phyloP scores from a whole-genome alignment of 2,797 vertebrate genomes.

The Alexandromys oeconomus region DNA sequence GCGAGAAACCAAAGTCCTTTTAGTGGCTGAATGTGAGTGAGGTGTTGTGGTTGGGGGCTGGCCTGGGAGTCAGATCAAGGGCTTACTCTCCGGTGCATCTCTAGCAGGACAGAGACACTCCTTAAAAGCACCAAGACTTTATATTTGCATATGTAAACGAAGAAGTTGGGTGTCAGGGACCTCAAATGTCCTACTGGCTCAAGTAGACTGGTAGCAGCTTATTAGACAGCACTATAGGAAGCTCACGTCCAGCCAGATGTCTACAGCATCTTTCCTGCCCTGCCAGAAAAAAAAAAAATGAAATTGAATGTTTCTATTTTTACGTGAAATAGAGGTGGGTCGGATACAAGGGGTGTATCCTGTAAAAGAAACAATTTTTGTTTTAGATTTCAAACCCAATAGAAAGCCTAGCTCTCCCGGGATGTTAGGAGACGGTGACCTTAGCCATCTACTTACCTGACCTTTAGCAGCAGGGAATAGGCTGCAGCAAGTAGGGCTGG shows the following conservation, averaged over 20 bases:
- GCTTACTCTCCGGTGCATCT: not conserved
- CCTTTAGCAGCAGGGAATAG: conserved; percentile 83
- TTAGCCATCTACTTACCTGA: conserved; percentile 84
- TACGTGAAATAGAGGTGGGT: conserved; percentile 86
- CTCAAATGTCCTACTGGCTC: not conserved
- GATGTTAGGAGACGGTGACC: conserved; percentile 80
- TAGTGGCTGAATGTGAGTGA: not conserved
- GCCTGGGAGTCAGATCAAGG: not conserved
- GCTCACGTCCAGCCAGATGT: conserved; percentile 36
- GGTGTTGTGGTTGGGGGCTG: not conserved
- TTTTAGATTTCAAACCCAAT: conserved; percentile 83
- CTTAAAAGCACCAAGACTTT: not conserved
- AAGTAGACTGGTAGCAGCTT: not conserved
- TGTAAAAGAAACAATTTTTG: conserved; percentile 82
- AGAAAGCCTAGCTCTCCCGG: conserved; percentile 83
- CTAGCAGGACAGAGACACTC: not conserved
- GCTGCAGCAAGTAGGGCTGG: conserved; percentile 73
- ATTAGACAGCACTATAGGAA: conserved; percentile 56
- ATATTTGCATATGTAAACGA: conserved; percentile 42
- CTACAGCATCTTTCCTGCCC: conserved; percentile 61
- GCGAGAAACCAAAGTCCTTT: not conserved
- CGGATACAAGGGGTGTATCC: conserved; percentile 83
- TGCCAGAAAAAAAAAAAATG: conserved; percentile 77
- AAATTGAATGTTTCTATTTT: conserved; percentile 84
- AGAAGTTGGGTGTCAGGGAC: not conserved